Base-by-base conservation (phyloP, 2,888 invertebrate genomes). In the Conops quadrifasciatus region DNA sequence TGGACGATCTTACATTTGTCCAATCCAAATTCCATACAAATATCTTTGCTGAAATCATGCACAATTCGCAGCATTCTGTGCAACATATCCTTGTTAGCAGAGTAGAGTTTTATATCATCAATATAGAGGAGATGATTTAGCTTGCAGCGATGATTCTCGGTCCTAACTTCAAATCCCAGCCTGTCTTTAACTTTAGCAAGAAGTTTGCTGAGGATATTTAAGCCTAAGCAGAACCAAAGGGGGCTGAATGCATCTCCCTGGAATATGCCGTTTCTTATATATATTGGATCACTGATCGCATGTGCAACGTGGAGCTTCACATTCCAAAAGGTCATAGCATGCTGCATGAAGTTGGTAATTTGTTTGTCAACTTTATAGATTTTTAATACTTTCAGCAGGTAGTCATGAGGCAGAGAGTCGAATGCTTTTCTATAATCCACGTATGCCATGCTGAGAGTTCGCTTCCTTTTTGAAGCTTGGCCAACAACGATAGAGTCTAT, bases 241-340 rank as follows among this genome's bases (percentile, higher is more conserved):
- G 66, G 66, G 15, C 51, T 53, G 16, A 66, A 36, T 19, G 66
- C 66, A n/a, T 53, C 66, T 19, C 66, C 53, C 28, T 66, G 53
- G 24, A 66, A 28, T 66, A 66, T 66, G 2, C 66, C 66, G 16
- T 19, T 53, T 36, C 43, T 66, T 9, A 66, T 66, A 19, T 19
- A 9, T 51, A 66, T 53, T 24, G 51, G 51, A 16, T 11, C 30
- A 36, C 30, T 66, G 3, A 13, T 24, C 19, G 30, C 21, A 7
- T 13, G 26, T 36, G 36, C 56, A 16, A 66, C 5, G n/a, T 36
- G 43, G 16, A 66, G 28, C 21, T 26, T 64, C 15, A 64, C 26
- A 16, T 64, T 64, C 45, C 64, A 64, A 7, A 16, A 45, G 4
- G 64, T 16, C 45, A 64, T 64, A 1, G 49, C 64, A 24, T 45